Conservation (phyloP, 2,113 vertebrate species). For the Etheostoma spectabile region DNA sequence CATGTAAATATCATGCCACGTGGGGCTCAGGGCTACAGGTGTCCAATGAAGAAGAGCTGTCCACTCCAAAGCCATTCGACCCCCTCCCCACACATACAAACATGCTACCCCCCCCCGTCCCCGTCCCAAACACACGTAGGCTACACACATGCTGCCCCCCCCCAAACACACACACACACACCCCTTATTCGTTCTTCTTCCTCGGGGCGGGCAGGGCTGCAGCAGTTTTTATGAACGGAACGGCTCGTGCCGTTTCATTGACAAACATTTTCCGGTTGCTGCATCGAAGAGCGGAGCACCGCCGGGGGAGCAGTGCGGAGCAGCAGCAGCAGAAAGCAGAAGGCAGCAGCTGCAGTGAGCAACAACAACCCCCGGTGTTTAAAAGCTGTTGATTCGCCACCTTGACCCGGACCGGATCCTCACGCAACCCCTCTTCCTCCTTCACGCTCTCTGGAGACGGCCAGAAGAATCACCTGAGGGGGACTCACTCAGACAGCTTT, state of each 20-base stretch:
- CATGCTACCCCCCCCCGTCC: neutral
- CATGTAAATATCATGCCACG: constrained; percentile 76
- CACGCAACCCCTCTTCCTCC: neutral
- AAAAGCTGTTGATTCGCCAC: constrained; percentile 72
- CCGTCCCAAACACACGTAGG: neutral
- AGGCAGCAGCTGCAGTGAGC: constrained; percentile 57
- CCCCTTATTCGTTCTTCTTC: constrained; percentile 29
- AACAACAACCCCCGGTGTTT: constrained; percentile 34
- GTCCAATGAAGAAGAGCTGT: constrained; percentile 32
- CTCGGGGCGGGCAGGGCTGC: constrained; percentile 77
- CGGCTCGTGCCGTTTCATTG: constrained; percentile 67
- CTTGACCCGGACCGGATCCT: constrained; percentile 47
- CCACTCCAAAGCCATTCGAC: no score
- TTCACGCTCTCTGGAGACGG: constrained; percentile 58
- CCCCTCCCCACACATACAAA: neutral
- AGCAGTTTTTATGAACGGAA: constrained; percentile 77
- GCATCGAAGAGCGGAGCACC: constrained; percentile 60
- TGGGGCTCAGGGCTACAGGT: constrained; percentile 74
- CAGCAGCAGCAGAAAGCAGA: constrained; percentile 33
- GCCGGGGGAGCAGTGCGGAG: constrained; percentile 55
- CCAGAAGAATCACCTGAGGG: constrained; percentile 33
- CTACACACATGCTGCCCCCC: neutral
- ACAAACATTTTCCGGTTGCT: constrained; percentile 69
- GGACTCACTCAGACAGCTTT: constrained; percentile 18
- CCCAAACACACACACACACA: constrained; percentile 5